Base-by-base conservation (phyloP, 2,113 vertebrate genomes). In the Amphiprion ocellaris region DNA sequence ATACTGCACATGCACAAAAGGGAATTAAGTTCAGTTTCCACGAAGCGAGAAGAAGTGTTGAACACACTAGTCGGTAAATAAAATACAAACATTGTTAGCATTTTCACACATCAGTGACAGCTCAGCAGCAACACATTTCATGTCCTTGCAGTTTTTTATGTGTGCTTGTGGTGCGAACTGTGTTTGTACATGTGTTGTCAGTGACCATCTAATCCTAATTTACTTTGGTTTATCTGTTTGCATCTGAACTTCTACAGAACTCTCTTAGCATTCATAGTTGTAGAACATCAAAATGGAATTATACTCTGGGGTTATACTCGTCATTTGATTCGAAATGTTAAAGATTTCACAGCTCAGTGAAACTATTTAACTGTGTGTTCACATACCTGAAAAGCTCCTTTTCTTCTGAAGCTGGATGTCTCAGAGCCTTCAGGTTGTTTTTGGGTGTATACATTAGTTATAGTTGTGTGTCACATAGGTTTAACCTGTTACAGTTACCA, bases 371-470 rank as follows among this genome's bases (percentile, higher is more conserved):
- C 14, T 44, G 26, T 26, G 26, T 26, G 10, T 10, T 44, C 41
- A 44, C 10, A 44, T 44, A 44, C 41, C 28, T 50, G 14, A 23
- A 55, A 39, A 37, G 6, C 33, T 58, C 30, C 3, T 2, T 4
- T 49, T 50, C 47, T 62, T 61, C 44, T 12, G 50, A 56, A 65
- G 59, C 2, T 54, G 41, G 30, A 69, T 66, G 41, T 74, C 33
- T 60, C 2, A 41, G 16, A 44, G 46, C 62, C 33, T 62, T 19
- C n/a, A 41, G 80, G 70, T 74, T 52, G 23, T 71, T 54, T 47
- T 26, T 2, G 33, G 12, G 33, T 50, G 33, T 15, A 8, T 0
- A 44, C 19, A 67, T 52, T 37, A 41, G 21, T 50, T 54, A 21
- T 49, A 10, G 66, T 44, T 33, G 30, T 39, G 47, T 66, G 17